A percentile compares a stretch with the other conserved stretches of the same genome.
Evolutionary conservation across 2,888 invertebrate species (phyloP).

Genomic region (Erebia epiphron): DNA sequence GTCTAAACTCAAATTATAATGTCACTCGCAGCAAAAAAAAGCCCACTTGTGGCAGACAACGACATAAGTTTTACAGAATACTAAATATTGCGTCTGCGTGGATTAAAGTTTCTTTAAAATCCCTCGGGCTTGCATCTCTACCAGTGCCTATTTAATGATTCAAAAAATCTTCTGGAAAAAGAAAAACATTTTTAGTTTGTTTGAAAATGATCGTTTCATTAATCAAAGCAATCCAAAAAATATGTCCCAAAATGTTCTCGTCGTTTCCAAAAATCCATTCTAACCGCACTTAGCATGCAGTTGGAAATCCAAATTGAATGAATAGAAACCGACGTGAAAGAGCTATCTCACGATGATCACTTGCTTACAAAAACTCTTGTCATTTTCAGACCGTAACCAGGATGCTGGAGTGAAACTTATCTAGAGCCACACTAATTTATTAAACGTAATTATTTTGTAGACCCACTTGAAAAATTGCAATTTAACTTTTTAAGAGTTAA

Average conservation of each 20-base stretch:
- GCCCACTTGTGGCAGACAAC: no score
- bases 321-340: constrained; percentile 16
- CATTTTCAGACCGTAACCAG: constrained; percentile 35
- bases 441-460: constrained; percentile 3
- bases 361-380: constrained; percentile 29
- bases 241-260: neutral
- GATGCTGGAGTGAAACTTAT: constrained; percentile 29
- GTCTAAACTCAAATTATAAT: constrained; percentile 10
- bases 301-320: constrained; percentile 3
- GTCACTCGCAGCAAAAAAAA: neutral
- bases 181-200: neutral
- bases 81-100: no score
- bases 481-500: constrained; percentile 1
- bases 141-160: no score
- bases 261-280: neutral
- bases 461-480: constrained; percentile 6
- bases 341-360: constrained; percentile 17
- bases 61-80: no score
- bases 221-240: neutral
- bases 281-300: neutral
- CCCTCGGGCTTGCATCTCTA: no score
- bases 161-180: no score
- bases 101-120: no score
- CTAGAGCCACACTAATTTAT: constrained; percentile 28
- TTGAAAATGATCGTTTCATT: neutral